Conservation (phyloP, 2,888 invertebrate species). For the Chesias legatella region DNA sequence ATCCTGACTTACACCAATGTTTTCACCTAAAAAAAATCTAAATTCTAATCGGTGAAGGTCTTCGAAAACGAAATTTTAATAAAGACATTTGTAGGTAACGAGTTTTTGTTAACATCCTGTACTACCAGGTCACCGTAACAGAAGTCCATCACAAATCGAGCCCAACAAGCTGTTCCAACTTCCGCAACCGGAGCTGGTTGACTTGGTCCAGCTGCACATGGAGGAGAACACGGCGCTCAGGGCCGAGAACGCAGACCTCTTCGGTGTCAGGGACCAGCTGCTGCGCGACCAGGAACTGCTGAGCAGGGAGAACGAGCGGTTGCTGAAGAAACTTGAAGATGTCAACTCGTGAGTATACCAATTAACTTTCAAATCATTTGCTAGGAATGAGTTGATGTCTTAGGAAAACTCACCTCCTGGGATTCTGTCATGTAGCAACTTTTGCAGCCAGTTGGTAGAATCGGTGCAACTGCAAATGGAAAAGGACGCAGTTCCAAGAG, state of each 20-base stretch:
- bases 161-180: slow-evolving; percentile 87
- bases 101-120: too few species aligned
- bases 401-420: too few species aligned
- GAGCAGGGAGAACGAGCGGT: slow-evolving; percentile 93
- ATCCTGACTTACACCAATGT: too few species aligned
- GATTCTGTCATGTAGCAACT: too few species aligned
- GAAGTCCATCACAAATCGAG: slow-evolving; percentile 83
- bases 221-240: slow-evolving; percentile 88
- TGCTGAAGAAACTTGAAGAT: slow-evolving; percentile 93
- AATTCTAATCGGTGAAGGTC: too few species aligned
- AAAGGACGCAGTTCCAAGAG: too few species aligned
- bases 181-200: slow-evolving; percentile 89
- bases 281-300: slow-evolving; percentile 94
- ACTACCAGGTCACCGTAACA: slow-evolving; percentile 45
- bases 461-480: too few species aligned
- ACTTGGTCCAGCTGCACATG: slow-evolving; percentile 92
- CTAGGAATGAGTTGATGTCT: too few species aligned
- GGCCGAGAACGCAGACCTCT: slow-evolving; percentile 92
- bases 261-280: slow-evolving; percentile 87
- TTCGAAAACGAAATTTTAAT: too few species aligned
- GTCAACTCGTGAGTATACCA: slow-evolving; percentile 89
- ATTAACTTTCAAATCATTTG: background rate
- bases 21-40: too few species aligned
- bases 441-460: too few species aligned
- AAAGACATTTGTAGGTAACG: too few species aligned